phyloP scores from a whole-genome alignment of 92 coral and sea anemone species.

The Desmophyllum pertusum region DNA sequence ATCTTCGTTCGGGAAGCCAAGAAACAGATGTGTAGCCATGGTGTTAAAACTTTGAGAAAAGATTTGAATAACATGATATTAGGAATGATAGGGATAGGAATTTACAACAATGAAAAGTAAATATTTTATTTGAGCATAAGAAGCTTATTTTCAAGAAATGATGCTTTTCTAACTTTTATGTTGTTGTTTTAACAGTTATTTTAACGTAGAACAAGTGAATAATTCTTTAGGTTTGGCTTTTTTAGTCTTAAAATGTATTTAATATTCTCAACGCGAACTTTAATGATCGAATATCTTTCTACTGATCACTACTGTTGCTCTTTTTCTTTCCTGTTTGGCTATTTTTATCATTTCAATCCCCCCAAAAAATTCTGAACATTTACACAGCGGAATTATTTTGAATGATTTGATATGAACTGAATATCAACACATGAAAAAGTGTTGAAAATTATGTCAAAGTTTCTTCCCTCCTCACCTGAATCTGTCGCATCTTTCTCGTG shows the following conservation, averaged over 20 bases:
- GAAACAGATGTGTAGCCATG: too few species aligned
- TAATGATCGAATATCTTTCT: background rate
- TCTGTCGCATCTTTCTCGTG: background rate
- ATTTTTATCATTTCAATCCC: background rate
- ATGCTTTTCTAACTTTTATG: too few species aligned
- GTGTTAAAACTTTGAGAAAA: background rate
- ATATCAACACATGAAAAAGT: background rate
- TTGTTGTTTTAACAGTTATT: background rate
- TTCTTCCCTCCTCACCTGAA: background rate
- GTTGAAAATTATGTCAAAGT: background rate
- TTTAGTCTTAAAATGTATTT: background rate
- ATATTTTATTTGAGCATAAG: background rate
- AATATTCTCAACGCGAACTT: background rate
- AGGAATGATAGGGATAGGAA: background rate
- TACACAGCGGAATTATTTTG: background rate
- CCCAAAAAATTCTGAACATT: background rate
- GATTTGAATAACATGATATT: background rate
- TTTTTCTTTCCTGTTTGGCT: slow-evolving; percentile 13
- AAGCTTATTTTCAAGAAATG: background rate
- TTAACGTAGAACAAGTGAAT: background rate
- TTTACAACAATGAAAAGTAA: background rate
- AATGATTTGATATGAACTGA: background rate
- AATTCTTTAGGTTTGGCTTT: background rate
- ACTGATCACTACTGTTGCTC: background rate
- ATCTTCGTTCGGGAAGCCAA: too few species aligned